Evolutionary conservation across 2,888 invertebrate species (phyloP).

Genomic region (Brachypterus glaber): DNA sequence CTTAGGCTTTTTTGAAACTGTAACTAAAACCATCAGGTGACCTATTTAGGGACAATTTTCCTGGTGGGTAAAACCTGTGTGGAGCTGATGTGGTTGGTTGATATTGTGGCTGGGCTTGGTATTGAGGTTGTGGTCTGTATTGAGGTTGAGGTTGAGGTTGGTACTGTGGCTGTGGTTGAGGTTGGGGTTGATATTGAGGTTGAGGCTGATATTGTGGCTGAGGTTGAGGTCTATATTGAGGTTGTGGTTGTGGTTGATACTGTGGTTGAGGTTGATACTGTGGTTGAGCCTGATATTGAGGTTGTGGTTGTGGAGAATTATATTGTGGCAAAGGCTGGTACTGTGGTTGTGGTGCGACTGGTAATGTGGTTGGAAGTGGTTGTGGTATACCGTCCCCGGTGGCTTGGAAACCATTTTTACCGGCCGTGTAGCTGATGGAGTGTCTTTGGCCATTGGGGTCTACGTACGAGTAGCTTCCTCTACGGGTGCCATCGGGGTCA

Average conservation of each 20-base stretch:
- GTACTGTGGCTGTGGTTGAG: slow-evolving; percentile 36
- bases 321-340: slow-evolving; percentile 46
- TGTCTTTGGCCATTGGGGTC: slow-evolving; percentile 74
- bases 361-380: slow-evolving; percentile 37
- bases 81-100: slow-evolving; percentile 57
- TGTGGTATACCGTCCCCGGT: slow-evolving; percentile 58
- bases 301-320: slow-evolving; percentile 41
- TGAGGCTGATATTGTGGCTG: slow-evolving; percentile 41
- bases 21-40: slow-evolving; percentile 84
- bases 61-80: slow-evolving; percentile 72
- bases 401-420: slow-evolving; percentile 76
- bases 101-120: slow-evolving; percentile 34
- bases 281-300: slow-evolving; percentile 38
- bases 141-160: slow-evolving; percentile 33
- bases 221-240: slow-evolving; percentile 43
- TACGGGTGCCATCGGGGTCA: slow-evolving; percentile 65
- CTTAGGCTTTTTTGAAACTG: slow-evolving; percentile 62
- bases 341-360: slow-evolving; percentile 51
- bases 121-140: slow-evolving; percentile 37
- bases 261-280: slow-evolving; percentile 41
- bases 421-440: slow-evolving; percentile 75
- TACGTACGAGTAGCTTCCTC: slow-evolving; percentile 77
- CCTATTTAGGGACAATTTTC: slow-evolving; percentile 75
- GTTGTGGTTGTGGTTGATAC: slow-evolving; percentile 42
- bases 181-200: slow-evolving; percentile 41